Evolutionary conservation across 2,113 vertebrate species (phyloP).

Genomic region (Cyanoderma ruficeps): DNA sequence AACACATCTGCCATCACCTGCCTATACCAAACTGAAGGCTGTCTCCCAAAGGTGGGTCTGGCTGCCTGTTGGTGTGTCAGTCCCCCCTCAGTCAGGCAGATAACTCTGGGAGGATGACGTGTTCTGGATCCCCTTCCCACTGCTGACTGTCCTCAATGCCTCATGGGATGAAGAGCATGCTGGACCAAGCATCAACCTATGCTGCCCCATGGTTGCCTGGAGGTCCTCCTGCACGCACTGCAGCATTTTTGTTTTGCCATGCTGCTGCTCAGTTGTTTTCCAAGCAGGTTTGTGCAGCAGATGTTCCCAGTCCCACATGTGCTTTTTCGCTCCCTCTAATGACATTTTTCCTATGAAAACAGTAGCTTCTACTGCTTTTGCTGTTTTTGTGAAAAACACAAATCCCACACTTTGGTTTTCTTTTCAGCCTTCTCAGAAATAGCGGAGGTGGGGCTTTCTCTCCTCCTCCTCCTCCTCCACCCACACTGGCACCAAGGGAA

Average conservation of each 20-base stretch:
- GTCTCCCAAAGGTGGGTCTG: background rate
- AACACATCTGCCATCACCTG: background rate
- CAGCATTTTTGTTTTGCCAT: background rate
- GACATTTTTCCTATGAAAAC: slow-evolving; percentile 71
- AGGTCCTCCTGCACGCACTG: background rate
- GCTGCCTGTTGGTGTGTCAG: background rate
- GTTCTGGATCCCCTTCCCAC: background rate
- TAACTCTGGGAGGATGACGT: rapidly evolving
- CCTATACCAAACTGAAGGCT: background rate
- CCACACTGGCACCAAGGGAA: background rate
- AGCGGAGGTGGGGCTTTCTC: slow-evolving; percentile 27
- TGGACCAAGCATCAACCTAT: background rate
- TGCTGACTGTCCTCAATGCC: rapidly evolving
- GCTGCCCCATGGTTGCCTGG: background rate
- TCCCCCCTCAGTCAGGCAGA: rapidly evolving
- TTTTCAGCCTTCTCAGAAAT: slow-evolving; percentile 28
- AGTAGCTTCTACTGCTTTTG: slow-evolving; percentile 66
- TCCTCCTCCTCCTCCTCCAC: background rate
- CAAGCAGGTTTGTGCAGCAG: slow-evolving; percentile 44
- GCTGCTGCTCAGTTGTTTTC: slow-evolving; percentile 49
- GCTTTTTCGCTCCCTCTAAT: slow-evolving; percentile 61
- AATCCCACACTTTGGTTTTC: slow-evolving; percentile 46
- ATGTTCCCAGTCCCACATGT: slow-evolving; percentile 72
- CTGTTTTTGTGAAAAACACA: slow-evolving; percentile 35
- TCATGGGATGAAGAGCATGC: rapidly evolving